Evolutionary conservation across 1,140 invertebrate genomes (phyloP).

Genomic region (Hypsibius dujardini): DNA sequence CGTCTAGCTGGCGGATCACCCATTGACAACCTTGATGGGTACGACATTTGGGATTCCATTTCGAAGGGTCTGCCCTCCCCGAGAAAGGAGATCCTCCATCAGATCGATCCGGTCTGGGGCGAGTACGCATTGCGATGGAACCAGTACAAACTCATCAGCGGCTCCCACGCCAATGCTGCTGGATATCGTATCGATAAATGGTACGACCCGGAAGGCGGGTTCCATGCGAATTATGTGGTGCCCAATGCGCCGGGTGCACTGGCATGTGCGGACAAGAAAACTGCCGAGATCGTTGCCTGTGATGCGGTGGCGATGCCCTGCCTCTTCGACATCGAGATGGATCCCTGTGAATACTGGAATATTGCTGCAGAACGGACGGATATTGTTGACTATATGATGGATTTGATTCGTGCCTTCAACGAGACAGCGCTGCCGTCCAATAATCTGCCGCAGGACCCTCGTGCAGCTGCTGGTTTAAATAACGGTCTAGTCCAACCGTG

Average conservation of each 20-base stretch:
- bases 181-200: no score
- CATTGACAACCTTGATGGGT: conserved; percentile 52
- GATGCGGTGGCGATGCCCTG: conserved; percentile 46
- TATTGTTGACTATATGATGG: conserved; percentile 23
- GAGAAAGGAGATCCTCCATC: conserved; percentile 53
- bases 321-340: conserved; percentile 53
- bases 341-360: conserved; percentile 68
- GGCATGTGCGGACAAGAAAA: no score
- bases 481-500: no score
- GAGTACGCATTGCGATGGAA: conserved; percentile 50
- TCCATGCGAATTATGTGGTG: no score
- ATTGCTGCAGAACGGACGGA: conserved; percentile 41
- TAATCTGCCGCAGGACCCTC: no score
- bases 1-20: conserved; percentile 27
- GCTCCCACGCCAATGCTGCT: no score
- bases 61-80: conserved; percentile 42
- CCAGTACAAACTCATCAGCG: conserved; percentile 65
- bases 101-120: conserved; percentile 62
- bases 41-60: conserved; percentile 53
- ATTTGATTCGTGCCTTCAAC: not conserved
- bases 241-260: no score
- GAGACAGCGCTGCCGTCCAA: no score
- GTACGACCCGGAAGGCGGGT: no score
- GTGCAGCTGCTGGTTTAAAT: no score
- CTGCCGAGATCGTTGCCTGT: no score